These are phyloP conservation scores for Borostomias antarcticus DNA, from an alignment of 2,797 vertebrate species.

Conservation along the genomic window DNA sequence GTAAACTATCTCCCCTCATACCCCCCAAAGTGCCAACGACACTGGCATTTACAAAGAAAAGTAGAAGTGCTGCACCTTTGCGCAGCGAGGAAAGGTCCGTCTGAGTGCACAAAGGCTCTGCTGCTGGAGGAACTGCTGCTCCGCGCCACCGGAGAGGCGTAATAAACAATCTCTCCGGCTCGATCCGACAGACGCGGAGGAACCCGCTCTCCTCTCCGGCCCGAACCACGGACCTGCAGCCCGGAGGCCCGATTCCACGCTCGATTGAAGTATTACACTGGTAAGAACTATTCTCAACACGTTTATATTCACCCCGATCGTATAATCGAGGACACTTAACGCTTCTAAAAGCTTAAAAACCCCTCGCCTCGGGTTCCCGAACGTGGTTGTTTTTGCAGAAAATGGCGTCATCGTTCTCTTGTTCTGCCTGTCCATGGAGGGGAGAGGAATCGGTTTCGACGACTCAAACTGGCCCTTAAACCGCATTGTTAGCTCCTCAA, in stretches of 20 bases:
- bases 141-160: constrained; percentile 69
- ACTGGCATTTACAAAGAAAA: constrained; percentile 41
- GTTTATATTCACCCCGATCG: constrained; percentile 29
- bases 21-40: constrained; percentile 22
- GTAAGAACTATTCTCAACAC: constrained; percentile 62
- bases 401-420: constrained; percentile 77
- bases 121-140: constrained; percentile 75
- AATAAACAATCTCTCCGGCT: constrained; percentile 70
- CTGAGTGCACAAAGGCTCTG: constrained; percentile 84
- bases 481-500: constrained; percentile 20
- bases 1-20: constrained; percentile 20
- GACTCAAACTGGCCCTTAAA: constrained; percentile 53
- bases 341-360: constrained; percentile 45
- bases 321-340: constrained; percentile 43
- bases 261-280: constrained; percentile 45
- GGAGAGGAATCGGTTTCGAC: constrained; percentile 73
- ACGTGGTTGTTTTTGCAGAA: constrained; percentile 80
- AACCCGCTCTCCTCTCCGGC: constrained; percentile 41
- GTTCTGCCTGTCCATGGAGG: constrained; percentile 76
- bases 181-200: constrained; percentile 40
- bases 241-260: constrained; percentile 30
- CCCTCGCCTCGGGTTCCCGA: constrained; percentile 69
- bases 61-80: constrained; percentile 78
- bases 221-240: constrained; percentile 34
- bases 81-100: constrained; percentile 80